Evolutionary conservation across 2,888 invertebrate species (phyloP).

Genomic region (Minunthozetes semirufus): DNA sequence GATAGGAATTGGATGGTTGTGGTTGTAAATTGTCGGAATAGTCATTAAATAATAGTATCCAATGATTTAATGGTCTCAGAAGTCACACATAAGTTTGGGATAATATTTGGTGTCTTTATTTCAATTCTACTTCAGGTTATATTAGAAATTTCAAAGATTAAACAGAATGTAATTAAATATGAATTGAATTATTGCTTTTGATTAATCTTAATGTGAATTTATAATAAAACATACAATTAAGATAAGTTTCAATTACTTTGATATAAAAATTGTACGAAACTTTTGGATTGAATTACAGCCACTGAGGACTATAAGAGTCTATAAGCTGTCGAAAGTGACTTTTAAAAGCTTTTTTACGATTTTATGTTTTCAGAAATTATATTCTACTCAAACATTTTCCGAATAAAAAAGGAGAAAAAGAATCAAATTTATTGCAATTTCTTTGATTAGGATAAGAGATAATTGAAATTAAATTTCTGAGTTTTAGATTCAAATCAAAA

Average conservation of each 20-base stretch:
- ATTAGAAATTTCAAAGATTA: not conserved
- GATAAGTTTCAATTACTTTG: slow-evolving; percentile 23
- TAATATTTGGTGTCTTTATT: too few relatives aligned
- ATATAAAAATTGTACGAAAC: slow-evolving; percentile 4
- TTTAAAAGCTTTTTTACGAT: slow-evolving; percentile 9
- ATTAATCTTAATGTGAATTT: slow-evolving; percentile 18
- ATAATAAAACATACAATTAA: not conserved
- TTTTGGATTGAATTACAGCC: not conserved
- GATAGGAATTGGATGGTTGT: too few relatives aligned
- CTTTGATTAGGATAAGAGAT: too few relatives aligned
- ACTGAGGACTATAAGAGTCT: not conserved
- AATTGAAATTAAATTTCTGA: too few relatives aligned
- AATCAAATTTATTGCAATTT: too few relatives aligned
- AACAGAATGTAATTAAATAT: not conserved
- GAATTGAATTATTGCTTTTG: not conserved
- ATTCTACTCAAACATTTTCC: not conserved
- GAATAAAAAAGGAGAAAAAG: not conserved
- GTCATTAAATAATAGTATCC: too few relatives aligned
- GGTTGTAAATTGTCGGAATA: too few relatives aligned
- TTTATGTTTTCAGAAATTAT: not conserved
- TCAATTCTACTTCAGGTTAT: too few relatives aligned
- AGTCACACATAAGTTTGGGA: too few relatives aligned
- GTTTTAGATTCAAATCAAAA: too few relatives aligned
- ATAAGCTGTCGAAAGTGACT: not conserved
- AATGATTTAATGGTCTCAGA: too few relatives aligned